Evolutionary conservation across 2,797 vertebrate species (phyloP).

Genomic region (Poecile montanus): DNA sequence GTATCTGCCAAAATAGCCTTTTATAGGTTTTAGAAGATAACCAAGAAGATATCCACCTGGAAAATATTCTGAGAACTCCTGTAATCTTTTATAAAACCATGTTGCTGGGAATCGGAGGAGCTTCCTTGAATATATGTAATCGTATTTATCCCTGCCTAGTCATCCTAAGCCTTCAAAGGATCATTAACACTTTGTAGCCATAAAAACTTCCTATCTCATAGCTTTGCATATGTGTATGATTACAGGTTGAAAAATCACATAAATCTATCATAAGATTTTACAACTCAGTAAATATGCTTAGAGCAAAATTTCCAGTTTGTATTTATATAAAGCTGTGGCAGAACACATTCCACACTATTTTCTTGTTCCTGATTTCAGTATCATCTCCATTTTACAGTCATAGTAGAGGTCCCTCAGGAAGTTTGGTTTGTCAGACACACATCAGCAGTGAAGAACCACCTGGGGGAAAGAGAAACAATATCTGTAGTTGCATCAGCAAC

Average conservation of each 20-base stretch:
- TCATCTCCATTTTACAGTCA: neutral
- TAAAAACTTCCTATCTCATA: neutral
- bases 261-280: neutral
- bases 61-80: neutral
- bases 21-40: neutral
- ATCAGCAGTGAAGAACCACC: fast-evolving
- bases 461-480: neutral
- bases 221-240: neutral
- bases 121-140: neutral
- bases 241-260: neutral
- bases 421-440: neutral
- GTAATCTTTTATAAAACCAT: neutral
- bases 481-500: neutral
- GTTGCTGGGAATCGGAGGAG: neutral
- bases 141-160: neutral
- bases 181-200: neutral
- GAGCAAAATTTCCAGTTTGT: neutral
- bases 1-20: neutral
- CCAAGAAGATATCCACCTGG: neutral
- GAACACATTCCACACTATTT: neutral
- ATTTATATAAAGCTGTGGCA: neutral
- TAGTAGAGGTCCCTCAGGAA: neutral
- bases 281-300: neutral
- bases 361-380: neutral
- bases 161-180: neutral